Evolutionary conservation across 2,888 invertebrate species (phyloP), one percentile per base, ranked within the genome.

Genomic region (Metalampra italica): DNA sequence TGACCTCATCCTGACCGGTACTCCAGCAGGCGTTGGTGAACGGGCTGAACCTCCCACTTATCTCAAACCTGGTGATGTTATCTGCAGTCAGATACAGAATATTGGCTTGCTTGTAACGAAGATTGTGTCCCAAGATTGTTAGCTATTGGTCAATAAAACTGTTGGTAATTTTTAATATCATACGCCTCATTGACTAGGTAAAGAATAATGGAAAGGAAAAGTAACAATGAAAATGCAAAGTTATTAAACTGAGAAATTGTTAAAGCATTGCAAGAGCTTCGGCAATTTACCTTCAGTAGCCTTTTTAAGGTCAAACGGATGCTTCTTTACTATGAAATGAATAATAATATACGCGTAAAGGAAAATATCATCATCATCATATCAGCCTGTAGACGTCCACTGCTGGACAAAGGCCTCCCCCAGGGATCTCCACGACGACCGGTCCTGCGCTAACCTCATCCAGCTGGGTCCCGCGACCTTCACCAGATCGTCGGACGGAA

Each of bases 1-100:
- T 38, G 96, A 96, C 71, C 88, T 96, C 0, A 94, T 97, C 57
- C 75, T 96, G 53, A 96, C 96, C 4, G 97, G 96, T 11, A 96
- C 96, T 0, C 97, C 97, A 0, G 82, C 91, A 1, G 93, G 93
- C 7, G 91, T 92, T 1, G 95, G 94, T 44, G 91, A 92, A 58
- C 92, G 92, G 66, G 89, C 92, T 44, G 91, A 91, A 47, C 96
- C 96, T 11, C 94, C 94, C 29, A 93, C 94, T 74, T 96, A 90
- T 68, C 80, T 97, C 4, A 92, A 94, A 65, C 90, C 91, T 48
- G 96, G 96, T 5, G 96, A 96, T 72, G 78, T 93, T 0, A 83
- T 97, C 30, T 94, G 93, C 68, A 95, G 94, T 68, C 71, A 76
- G 36, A 65, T 79, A 48, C 67, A 75, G 32, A 75, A 76, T 4